Percentiles rank a stretch among this genome's conserved stretches.
phyloP scores from a whole-genome alignment of 2,113 vertebrate species.

The Canis aureus region DNA sequence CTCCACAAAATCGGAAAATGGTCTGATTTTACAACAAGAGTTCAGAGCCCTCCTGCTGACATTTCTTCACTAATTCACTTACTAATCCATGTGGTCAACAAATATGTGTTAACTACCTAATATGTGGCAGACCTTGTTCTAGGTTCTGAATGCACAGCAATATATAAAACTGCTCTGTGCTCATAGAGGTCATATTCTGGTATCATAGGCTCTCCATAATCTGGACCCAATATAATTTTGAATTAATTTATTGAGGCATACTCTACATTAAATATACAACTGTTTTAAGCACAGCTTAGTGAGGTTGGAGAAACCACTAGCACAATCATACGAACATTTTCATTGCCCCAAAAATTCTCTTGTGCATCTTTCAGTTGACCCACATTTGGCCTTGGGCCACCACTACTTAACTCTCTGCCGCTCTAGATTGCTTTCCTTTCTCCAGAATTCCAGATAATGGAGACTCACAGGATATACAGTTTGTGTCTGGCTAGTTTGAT shows the following conservation, averaged over 20 bases:
- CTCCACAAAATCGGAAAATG: background rate
- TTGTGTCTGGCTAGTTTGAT: background rate
- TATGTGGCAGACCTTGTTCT: background rate
- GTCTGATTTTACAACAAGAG: too few species aligned
- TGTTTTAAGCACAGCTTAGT: background rate
- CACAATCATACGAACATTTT: background rate
- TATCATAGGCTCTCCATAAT: background rate
- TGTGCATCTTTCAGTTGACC: background rate
- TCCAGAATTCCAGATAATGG: background rate
- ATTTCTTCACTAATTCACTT: background rate
- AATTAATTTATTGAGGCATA: background rate
- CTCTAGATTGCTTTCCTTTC: background rate
- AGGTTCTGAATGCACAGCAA: background rate
- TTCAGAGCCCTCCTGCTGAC: background rate
- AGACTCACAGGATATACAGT: too few species aligned
- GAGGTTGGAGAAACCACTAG: background rate
- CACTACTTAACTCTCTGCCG: background rate
- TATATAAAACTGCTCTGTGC: background rate
- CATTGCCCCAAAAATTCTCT: background rate
- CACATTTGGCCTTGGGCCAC: too few species aligned
- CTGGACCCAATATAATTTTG: background rate
- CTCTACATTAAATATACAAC: background rate
- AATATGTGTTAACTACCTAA: fast-evolving
- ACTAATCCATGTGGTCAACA: background rate
- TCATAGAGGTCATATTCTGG: background rate